A percentile compares a stretch with the other conserved stretches of the same genome.
Evolutionary conservation across 2,888 invertebrate genomes (phyloP).

Genomic region (Griposia aprilina): DNA sequence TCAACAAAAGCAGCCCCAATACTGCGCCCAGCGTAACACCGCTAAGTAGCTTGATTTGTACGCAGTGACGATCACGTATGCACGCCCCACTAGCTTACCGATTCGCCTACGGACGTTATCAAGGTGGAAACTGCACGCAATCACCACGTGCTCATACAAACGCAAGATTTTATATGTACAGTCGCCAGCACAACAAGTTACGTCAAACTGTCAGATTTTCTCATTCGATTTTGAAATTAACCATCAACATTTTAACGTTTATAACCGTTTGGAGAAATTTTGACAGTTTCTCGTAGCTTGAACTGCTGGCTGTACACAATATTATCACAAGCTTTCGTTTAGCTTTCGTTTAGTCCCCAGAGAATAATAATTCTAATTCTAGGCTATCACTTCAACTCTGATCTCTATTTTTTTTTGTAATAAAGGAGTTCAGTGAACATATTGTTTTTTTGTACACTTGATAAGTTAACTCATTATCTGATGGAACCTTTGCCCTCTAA

Average conservation of each 20-base stretch:
- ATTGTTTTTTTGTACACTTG: constrained; percentile 11
- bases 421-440: constrained; percentile 18
- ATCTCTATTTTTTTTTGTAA: neutral
- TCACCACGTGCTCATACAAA: constrained; percentile 54
- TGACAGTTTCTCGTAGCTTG: too few relatives aligned
- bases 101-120: constrained; percentile 51
- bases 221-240: too few relatives aligned
- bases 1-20: constrained; percentile 45
- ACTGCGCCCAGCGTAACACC: constrained; percentile 39
- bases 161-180: constrained; percentile 23
- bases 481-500: constrained; percentile 34
- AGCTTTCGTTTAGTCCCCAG: too few relatives aligned
- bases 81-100: constrained; percentile 56
- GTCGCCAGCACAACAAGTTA: too few relatives aligned
- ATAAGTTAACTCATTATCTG: constrained; percentile 44
- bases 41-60: constrained; percentile 40
- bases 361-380: constrained; percentile 2
- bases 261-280: too few relatives aligned
- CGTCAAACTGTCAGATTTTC: too few relatives aligned
- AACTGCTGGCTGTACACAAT: neutral
- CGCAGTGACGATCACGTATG: constrained; percentile 65
- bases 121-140: constrained; percentile 55
- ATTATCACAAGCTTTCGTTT: constrained; percentile 44
- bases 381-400: constrained; percentile 16
- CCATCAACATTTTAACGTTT: too few relatives aligned